Percentiles rank a stretch among this genome's conserved stretches.
These are phyloP conservation scores for Mesoligia furuncula DNA, from an alignment of 2,888 invertebrate genomes.

Conservation along the genomic window DNA sequence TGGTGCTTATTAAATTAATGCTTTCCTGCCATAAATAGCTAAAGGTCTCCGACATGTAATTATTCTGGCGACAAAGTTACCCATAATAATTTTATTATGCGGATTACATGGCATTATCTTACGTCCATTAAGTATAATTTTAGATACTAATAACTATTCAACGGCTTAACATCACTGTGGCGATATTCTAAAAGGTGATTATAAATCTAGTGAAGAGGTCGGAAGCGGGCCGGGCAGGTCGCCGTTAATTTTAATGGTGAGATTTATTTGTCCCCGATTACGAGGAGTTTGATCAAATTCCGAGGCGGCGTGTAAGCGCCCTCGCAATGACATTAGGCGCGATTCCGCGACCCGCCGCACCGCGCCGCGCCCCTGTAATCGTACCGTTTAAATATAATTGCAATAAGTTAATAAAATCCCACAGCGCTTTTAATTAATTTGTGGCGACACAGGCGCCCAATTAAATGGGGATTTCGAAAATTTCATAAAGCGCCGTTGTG, in stretches of 20 bases:
- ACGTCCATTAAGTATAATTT: slow-evolving; percentile 74
- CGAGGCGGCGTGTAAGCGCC: slow-evolving; percentile 75
- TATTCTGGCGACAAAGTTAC: slow-evolving; percentile 63
- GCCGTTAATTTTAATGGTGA: slow-evolving; percentile 86
- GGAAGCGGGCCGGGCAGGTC: slow-evolving; percentile 79
- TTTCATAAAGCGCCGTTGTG: slow-evolving; percentile 78
- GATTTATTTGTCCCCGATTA: slow-evolving; percentile 87
- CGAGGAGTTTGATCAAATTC: slow-evolving; percentile 84
- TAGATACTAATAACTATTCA: slow-evolving; percentile 75
- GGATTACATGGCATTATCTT: slow-evolving; percentile 74
- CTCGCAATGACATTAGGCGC: slow-evolving; percentile 77
- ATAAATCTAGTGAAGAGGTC: slow-evolving; percentile 86
- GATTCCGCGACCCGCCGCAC: slow-evolving; percentile 66
- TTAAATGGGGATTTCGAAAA: slow-evolving; percentile 84
- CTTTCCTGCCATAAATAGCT: slow-evolving; percentile 55
- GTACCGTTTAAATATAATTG: slow-evolving; percentile 87
- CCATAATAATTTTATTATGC: slow-evolving; percentile 72
- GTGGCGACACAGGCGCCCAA: slow-evolving; percentile 83
- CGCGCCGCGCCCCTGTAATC: slow-evolving; percentile 77
- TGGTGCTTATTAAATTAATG: slow-evolving; percentile 48
- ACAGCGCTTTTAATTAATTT: slow-evolving; percentile 87
- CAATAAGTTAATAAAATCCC: slow-evolving; percentile 88
- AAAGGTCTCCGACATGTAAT: slow-evolving; percentile 57
- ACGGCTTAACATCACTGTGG: slow-evolving; percentile 75
- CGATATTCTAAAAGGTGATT: slow-evolving; percentile 82